Evolutionary conservation across 1,140 invertebrate species (phyloP).

Genomic region (Meteorus sp.): DNA sequence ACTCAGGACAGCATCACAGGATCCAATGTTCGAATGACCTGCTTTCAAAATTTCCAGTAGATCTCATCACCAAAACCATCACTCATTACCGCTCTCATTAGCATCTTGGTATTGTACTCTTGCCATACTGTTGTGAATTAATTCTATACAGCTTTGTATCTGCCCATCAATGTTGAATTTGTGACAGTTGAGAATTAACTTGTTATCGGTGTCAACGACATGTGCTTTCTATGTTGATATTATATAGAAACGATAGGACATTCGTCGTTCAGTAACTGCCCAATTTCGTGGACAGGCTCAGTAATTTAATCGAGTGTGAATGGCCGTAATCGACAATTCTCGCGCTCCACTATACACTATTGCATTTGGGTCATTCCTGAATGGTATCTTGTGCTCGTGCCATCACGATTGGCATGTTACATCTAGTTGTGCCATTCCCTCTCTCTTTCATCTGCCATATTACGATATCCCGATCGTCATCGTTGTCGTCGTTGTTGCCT

Average conservation of each 20-base stretch:
- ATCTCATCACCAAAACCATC: no score
- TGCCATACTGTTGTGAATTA: no score
- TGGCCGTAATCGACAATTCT: constrained; percentile 11
- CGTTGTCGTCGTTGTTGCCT: not conserved
- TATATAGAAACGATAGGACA: not conserved
- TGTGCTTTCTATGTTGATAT: not conserved
- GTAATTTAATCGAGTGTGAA: constrained; percentile 8
- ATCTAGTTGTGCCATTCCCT: not conserved
- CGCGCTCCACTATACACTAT: not conserved
- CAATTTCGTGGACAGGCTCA: constrained; percentile 9
- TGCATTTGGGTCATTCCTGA: constrained; percentile 18
- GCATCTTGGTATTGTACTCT: no score
- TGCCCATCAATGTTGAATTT: no score
- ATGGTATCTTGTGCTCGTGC: not conserved
- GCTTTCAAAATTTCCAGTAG: not conserved
- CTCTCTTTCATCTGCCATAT: constrained; percentile 11
- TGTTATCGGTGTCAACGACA: not conserved
- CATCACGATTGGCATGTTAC: constrained; percentile 18
- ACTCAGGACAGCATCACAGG: no score
- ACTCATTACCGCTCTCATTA: no score
- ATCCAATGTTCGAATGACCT: not conserved
- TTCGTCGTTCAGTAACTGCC: not conserved
- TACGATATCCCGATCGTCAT: not conserved
- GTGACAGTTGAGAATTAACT: not conserved
- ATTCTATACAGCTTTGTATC: no score